These are phyloP conservation scores for Trichonephila clavata DNA, from an alignment of 1,140 invertebrate species.

Conservation along the genomic window DNA sequence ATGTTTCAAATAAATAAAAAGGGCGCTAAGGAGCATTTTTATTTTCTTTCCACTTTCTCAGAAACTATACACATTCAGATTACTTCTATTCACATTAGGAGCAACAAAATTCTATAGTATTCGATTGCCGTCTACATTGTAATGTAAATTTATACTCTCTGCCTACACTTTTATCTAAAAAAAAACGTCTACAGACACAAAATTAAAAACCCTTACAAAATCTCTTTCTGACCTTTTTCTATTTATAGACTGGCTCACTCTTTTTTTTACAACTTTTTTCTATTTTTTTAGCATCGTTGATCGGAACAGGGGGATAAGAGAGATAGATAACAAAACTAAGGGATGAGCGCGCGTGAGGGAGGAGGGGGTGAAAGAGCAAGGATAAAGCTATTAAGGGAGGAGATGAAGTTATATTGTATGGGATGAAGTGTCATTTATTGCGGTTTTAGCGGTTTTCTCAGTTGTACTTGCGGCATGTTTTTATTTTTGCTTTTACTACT, in stretches of 20 bases:
- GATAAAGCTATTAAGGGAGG: constrained; percentile 61
- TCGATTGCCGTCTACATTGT: too few species aligned
- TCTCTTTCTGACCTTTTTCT: not conserved
- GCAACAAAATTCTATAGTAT: too few species aligned
- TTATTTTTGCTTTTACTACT: constrained; percentile 15
- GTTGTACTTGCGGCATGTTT: not conserved
- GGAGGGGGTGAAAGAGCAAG: not conserved
- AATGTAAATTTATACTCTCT: not conserved
- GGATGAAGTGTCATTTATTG: constrained; percentile 56
- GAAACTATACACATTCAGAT: too few species aligned
- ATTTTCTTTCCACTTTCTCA: too few species aligned
- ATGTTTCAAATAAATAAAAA: too few species aligned
- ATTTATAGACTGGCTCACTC: not conserved
- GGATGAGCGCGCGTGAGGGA: not conserved
- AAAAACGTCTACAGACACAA: not conserved
- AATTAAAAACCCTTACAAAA: not conserved
- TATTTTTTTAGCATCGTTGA: not conserved
- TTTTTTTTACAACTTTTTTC: not conserved
- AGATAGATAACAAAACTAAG: constrained; percentile 4
- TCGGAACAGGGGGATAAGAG: not conserved
- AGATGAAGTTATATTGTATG: constrained; percentile 60
- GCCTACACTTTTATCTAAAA: not conserved
- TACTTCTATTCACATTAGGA: too few species aligned
- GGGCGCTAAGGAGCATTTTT: too few species aligned
- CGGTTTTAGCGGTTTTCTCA: constrained; percentile 49